Percentiles rank a stretch among this genome's conserved stretches.
Conservation (phyloP, 2,797 vertebrate genomes). For the Scolopax rusticola region DNA sequence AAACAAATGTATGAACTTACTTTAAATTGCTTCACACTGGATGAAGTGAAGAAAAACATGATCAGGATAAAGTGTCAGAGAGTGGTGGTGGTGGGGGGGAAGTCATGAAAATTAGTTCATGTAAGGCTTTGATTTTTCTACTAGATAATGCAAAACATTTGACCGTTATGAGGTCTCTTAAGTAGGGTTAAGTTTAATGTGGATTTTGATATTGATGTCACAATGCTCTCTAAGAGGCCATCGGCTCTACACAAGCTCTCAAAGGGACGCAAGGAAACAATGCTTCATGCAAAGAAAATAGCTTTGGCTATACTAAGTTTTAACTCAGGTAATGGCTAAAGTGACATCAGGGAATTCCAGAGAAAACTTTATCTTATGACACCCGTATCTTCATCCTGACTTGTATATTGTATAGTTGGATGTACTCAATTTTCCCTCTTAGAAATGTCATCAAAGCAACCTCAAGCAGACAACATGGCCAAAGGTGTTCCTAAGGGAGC, state of each 20-base stretch:
- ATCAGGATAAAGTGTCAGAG: not conserved
- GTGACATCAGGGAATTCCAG: not conserved
- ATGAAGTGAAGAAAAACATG: not conserved
- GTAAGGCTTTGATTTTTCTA: not conserved
- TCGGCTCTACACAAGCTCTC: not conserved
- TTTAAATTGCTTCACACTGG: not conserved
- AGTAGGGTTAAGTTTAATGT: not conserved
- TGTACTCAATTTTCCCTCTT: not conserved
- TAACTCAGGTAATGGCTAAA: not conserved
- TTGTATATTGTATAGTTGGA: not conserved
- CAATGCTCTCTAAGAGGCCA: not conserved
- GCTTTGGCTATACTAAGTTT: not conserved
- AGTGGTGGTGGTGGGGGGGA: not conserved
- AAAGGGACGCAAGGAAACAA: not conserved
- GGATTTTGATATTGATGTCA: not conserved
- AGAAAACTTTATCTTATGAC: not conserved
- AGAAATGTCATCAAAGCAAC: not conserved
- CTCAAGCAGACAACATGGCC: not conserved
- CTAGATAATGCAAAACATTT: not conserved
- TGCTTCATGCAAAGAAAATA: not conserved
- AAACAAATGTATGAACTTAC: not conserved
- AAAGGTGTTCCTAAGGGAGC: not conserved
- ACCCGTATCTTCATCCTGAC: not conserved
- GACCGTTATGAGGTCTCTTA: not conserved
- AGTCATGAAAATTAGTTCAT: not conserved